Conservation (phyloP, 1,140 invertebrate species). For the Pantala flavescens region DNA sequence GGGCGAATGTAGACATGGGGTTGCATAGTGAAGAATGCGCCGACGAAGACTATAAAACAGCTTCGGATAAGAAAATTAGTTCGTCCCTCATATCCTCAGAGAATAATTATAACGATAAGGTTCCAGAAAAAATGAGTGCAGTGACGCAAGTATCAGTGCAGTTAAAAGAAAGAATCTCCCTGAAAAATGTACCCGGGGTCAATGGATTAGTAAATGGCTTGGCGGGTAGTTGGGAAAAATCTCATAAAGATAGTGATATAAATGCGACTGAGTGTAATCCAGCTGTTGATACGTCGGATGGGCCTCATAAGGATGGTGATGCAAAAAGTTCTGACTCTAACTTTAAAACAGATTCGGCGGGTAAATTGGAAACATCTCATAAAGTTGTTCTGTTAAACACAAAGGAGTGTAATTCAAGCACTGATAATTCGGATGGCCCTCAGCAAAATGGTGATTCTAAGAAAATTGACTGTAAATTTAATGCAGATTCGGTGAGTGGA, state of each 20-base stretch:
- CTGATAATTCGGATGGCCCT: not conserved
- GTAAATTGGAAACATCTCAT: not conserved
- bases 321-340: not conserved
- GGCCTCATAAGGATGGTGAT: not conserved
- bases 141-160: slow-evolving; percentile 14
- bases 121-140: slow-evolving; percentile 11
- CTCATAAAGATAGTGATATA: not conserved
- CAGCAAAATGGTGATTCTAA: not conserved
- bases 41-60: not conserved
- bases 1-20: not conserved
- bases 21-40: not conserved
- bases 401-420: not conserved
- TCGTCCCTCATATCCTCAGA: slow-evolving; percentile 5
- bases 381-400: not conserved
- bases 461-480: not conserved
- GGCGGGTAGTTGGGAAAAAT: not conserved
- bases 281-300: not conserved
- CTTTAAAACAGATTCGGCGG: not conserved
- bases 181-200: slow-evolving; percentile 12
- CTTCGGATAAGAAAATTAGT: not conserved
- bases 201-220: slow-evolving; percentile 15
- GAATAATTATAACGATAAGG: not conserved
- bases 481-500: not conserved
- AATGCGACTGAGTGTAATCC: not conserved
- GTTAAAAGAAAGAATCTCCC: slow-evolving; percentile 10